Conservation (phyloP, 92 coral and sea anemone species). For the Heliopora coerulea region DNA sequence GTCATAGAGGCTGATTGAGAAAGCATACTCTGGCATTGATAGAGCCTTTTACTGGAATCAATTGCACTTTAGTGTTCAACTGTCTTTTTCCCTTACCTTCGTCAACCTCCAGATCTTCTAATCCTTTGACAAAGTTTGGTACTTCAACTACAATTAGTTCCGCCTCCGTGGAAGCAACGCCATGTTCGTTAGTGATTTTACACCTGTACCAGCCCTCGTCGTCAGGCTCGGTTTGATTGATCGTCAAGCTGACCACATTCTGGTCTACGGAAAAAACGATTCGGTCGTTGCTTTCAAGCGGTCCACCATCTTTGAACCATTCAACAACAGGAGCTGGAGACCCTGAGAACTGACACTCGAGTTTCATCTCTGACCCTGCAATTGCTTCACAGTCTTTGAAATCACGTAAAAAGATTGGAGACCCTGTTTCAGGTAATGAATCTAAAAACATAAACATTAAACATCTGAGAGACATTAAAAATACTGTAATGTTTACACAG, state of each 20-base stretch:
- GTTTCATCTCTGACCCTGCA: conserved; percentile 33
- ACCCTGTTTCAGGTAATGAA: conserved; percentile 9
- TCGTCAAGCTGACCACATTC: conserved; percentile 59
- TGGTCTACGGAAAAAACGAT: conserved; percentile 69
- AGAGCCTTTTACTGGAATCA: too few relatives aligned
- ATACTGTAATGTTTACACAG: too few relatives aligned
- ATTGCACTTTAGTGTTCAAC: too few relatives aligned
- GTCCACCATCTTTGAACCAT: conserved; percentile 79
- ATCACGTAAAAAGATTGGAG: conserved; percentile 17
- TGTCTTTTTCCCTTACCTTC: conserved; percentile 57
- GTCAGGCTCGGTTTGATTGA: conserved; percentile 60
- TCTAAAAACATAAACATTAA: not conserved
- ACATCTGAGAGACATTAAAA: not conserved
- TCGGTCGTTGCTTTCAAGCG: conserved; percentile 53
- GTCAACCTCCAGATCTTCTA: conserved; percentile 69
- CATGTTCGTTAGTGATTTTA: conserved; percentile 66
- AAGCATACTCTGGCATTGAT: too few relatives aligned
- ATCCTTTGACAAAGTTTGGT: conserved; percentile 69
- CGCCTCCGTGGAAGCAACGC: conserved; percentile 63
- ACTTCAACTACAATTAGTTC: conserved; percentile 72
- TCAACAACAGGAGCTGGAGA: conserved; percentile 61
- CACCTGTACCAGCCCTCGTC: conserved; percentile 82
- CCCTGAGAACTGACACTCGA: conserved; percentile 39
- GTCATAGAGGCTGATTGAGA: too few relatives aligned
- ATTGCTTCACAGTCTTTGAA: conserved; percentile 39